These are phyloP conservation scores for Accipiter virgatus DNA, from an alignment of 2,113 vertebrate species.

Conservation along the genomic window DNA sequence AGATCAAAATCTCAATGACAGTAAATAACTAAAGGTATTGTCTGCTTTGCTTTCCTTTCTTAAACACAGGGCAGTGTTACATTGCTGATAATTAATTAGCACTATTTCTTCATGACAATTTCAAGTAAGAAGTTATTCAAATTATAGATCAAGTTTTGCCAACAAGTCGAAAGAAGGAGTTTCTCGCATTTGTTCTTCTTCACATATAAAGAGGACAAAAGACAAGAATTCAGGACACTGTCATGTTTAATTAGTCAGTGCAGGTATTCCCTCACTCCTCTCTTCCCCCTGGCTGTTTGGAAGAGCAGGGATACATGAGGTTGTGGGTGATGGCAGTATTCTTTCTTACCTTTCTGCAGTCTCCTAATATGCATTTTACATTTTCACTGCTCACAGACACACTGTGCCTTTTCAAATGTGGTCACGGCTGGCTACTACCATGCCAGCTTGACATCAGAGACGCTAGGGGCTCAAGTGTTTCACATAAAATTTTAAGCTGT, in stretches of 20 bases:
- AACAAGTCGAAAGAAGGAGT: background rate
- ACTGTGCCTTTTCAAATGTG: background rate
- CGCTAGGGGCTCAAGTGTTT: background rate
- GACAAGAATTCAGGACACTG: background rate
- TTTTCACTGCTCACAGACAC: background rate
- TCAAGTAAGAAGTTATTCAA: background rate
- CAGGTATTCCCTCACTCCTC: background rate
- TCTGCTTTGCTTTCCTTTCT: background rate
- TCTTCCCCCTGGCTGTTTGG: background rate
- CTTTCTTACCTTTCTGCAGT: background rate
- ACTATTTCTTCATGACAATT: background rate
- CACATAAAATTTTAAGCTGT: background rate
- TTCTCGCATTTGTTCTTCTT: background rate
- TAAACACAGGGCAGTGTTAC: background rate
- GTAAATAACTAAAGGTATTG: background rate
- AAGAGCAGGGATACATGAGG: background rate
- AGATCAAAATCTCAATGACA: background rate
- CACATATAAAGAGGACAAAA: background rate
- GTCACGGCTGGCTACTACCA: background rate
- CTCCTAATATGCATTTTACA: background rate
- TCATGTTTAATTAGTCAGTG: background rate
- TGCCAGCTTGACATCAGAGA: background rate
- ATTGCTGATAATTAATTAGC: background rate
- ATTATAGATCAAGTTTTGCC: background rate
- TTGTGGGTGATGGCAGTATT: background rate